Base-by-base conservation (phyloP, 2,888 invertebrate species). In the Exocentrus adspersus region DNA sequence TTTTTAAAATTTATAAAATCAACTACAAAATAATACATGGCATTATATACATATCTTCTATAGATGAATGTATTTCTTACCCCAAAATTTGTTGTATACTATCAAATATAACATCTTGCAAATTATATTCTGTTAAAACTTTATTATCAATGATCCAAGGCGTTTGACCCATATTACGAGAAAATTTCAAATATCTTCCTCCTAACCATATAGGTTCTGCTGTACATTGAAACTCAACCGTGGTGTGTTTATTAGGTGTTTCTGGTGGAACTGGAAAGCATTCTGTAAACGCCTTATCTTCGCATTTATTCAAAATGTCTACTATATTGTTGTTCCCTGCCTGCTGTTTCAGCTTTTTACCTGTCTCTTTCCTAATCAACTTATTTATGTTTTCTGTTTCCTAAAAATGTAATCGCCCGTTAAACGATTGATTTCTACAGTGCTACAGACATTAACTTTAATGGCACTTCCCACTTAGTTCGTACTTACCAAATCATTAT, bases 131-230 rank as follows among this genome's bases (percentile, higher is more conserved):
- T 85, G 92, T 88, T 71, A 92, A 88, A 56, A 92, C 86, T 67
- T 88, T 87, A 0, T 95, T 94, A 71, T 92, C 89, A 57, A 96
- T 84, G 58, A 95, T 82, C 97, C 98, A 98, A 0, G 98, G 98
- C 0, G 97, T 95, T 85, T 99, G 98, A 53, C 95, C 92, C 21
- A 99, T 83, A 68, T 87, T 85, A 51, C 98, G 87, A 2, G 92
- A 92, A 77, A 90, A 88, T 82, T 97, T 97, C 70, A 91, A 87
- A 80, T 98, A 97, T 56, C 96, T 84, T 75, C 92, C 85, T 81
- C 84, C 92, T 56, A 93, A 78, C 79, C 86, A 92, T 21, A 90
- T 78, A 9, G 91, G 87, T 62, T 86, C 85, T 71, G 90, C 88
- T 2, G 81, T 80, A 69, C 87, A 87, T 1, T 81, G 79, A 2